Conservation (phyloP, 2,113 vertebrate species). For the Bos indicus region DNA sequence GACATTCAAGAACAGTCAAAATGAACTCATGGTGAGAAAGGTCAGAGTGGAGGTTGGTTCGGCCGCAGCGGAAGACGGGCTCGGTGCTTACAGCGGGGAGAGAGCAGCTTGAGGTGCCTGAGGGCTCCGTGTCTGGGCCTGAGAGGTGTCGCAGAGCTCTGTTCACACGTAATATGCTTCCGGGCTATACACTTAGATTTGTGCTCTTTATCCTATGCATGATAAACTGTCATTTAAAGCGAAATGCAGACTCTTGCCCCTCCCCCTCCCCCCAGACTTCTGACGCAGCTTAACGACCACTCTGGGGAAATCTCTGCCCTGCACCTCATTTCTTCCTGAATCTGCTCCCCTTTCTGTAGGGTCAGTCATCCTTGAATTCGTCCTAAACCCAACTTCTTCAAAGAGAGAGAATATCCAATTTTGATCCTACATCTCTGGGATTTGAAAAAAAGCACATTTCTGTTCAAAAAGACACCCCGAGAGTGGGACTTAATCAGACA, state of each 20-base stretch:
- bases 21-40: background rate
- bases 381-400: background rate
- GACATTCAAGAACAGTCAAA: background rate
- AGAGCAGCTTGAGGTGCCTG: background rate
- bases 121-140: background rate
- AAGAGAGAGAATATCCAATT: background rate
- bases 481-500: background rate
- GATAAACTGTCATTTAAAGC: background rate
- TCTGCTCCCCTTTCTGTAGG: background rate
- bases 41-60: background rate
- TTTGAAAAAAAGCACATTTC: background rate
- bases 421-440: background rate
- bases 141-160: background rate
- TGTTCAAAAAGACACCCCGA: background rate
- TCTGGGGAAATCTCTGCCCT: background rate
- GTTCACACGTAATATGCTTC: background rate
- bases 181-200: too few species aligned
- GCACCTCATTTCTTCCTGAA: background rate
- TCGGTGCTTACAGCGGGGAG: background rate
- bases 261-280: background rate
- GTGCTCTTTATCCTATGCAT: background rate
- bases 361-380: background rate
- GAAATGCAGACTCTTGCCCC: background rate
- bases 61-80: background rate
- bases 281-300: too few species aligned